Percentiles rank a stretch among this genome's conserved stretches.
These are phyloP conservation scores for Drosophila melanocephala DNA, from an alignment of 2,888 invertebrate species.

Conservation along the genomic window DNA sequence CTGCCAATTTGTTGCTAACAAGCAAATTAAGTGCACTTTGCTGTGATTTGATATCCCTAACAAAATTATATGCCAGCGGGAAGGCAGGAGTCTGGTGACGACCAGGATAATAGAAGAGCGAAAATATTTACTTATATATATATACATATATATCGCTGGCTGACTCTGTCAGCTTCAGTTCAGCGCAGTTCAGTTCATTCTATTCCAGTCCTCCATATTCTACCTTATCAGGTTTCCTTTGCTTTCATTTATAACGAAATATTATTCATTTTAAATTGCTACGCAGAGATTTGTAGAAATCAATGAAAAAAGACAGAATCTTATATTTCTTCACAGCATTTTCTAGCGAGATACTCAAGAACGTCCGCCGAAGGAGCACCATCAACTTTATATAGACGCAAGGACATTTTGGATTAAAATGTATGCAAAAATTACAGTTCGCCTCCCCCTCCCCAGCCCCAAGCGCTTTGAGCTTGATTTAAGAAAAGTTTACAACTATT, in stretches of 20 bases:
- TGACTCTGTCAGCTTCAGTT: background rate
- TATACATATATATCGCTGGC: background rate
- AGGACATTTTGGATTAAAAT: background rate
- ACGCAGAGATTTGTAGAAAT: too few relatives aligned
- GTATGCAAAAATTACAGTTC: background rate
- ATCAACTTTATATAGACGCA: background rate
- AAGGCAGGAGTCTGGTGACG: background rate
- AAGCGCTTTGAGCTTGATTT: background rate
- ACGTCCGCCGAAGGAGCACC: too few relatives aligned
- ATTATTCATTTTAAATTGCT: background rate
- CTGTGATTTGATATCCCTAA: conserved; percentile 71
- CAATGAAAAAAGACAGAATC: too few relatives aligned
- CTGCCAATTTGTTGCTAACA: conserved; percentile 56
- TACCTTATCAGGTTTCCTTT: background rate
- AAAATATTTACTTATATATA: background rate
- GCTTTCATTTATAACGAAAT: background rate
- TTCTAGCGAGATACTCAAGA: background rate
- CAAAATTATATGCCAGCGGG: conserved; percentile 62
- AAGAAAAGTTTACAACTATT: background rate
- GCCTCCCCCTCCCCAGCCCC: too few relatives aligned
- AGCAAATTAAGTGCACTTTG: conserved; percentile 62
- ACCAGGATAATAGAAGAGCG: conserved; percentile 2
- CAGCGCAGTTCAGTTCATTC: too few relatives aligned
- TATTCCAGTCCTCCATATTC: background rate
- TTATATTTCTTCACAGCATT: background rate